A percentile compares a stretch with the other conserved stretches of the same genome.
These are phyloP conservation scores for Mugil cephalus DNA, from an alignment of 2,113 vertebrate genomes.

Conservation along the genomic window DNA sequence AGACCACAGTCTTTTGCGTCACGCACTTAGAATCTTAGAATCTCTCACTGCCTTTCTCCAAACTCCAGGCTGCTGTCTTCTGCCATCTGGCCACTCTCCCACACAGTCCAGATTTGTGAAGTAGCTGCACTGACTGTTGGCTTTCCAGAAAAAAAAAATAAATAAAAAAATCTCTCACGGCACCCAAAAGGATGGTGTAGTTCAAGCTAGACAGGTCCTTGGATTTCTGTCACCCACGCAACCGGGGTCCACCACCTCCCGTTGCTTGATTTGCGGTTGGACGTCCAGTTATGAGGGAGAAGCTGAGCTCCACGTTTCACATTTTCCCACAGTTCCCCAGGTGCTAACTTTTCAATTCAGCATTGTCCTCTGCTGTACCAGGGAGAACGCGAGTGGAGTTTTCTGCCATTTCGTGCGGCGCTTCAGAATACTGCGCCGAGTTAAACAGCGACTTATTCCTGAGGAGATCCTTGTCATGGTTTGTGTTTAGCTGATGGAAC, in stretches of 20 bases:
- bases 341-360: background rate
- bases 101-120: constrained; percentile 76
- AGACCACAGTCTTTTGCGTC: constrained; percentile 49
- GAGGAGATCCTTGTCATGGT: constrained; percentile 58
- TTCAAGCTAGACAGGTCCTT: constrained; percentile 33
- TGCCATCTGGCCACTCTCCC: constrained; percentile 76
- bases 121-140: constrained; percentile 60
- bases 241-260: background rate
- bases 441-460: constrained; percentile 46
- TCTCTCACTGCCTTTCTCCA: constrained; percentile 57
- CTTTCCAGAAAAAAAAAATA: constrained; percentile 56
- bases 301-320: background rate
- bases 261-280: constrained; percentile 18
- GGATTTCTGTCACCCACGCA: constrained; percentile 38
- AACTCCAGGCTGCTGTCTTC: constrained; percentile 64
- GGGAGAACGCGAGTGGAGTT: background rate
- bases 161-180: constrained; percentile 32
- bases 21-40: constrained; percentile 48
- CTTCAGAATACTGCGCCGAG: constrained; percentile 29
- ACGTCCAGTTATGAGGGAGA: constrained; percentile 16
- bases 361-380: background rate
- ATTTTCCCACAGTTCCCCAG: background rate
- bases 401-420: constrained; percentile 4
- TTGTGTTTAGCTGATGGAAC: constrained; percentile 66
- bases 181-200: constrained; percentile 42